Evolutionary conservation across 64 coral and sea anemone species (phyloP), one percentile per base, ranked within the genome.

Genomic region (Exaiptasia diaphana): DNA sequence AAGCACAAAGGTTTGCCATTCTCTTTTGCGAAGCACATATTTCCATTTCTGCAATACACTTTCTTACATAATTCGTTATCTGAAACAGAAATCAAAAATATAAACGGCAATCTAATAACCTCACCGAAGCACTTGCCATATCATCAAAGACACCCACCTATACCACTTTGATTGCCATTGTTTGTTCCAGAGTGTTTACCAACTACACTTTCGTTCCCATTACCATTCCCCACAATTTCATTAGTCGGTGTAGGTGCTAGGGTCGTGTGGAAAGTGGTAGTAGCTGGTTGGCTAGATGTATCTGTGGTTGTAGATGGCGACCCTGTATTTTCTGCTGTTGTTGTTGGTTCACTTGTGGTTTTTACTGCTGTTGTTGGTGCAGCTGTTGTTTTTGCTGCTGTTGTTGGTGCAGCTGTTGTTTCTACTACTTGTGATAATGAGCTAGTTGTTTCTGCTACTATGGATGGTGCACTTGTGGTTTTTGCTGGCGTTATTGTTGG

Each of bases 11-110:
- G 34, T 23, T 30, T 35, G 7, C 57, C 41, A 45, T 91, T 29
- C 10, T 29, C 30, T 18, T 29, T 57, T 6, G 67, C 71, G 17
- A 48, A 42, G 46, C 88, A 91, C 88, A 85, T 83, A 12, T 78
- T 68, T 41, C 88, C 88, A 46, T 91, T 27, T 20, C 37, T 71
- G 62, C 88, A 91, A n/a, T 53, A 76, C 14, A 29, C 15, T 22
- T 53, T 77, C 17, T 20, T 10, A 17, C 11, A 83, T 13, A 17
- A 37, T 0, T 44, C n/a, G 20, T 49, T 30, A 20, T 17, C 50
- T 55, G 38, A 37, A 36, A 43, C 4, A 23, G 17, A 58, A 2
- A 40, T 0, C n/a, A n/a, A n/a, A n/a, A n/a, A n/a, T n/a, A n/a
- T n/a, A n/a, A n/a, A n/a, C n/a, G n/a, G n/a, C n/a, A n/a, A n/a